A percentile compares a stretch with the other conserved stretches of the same genome.
phyloP scores from a whole-genome alignment of 2,113 vertebrate genomes.

The cattle (Bos taurus) region DNA sequence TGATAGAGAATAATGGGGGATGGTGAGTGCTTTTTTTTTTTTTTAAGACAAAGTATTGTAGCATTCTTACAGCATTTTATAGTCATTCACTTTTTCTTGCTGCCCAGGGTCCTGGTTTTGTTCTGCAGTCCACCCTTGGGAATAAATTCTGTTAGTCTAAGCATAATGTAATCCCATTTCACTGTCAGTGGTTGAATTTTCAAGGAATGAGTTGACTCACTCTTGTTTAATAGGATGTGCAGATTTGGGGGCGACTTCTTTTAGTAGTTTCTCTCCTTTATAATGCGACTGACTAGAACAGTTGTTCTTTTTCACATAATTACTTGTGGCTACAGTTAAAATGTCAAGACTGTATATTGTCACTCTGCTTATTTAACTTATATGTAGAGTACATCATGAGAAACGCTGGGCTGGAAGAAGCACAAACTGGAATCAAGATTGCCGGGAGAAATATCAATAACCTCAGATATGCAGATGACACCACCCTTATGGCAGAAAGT shows the following conservation, averaged over 20 bases:
- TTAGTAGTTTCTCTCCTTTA: background rate
- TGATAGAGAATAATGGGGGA: background rate
- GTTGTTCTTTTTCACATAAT: background rate
- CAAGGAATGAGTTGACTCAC: background rate
- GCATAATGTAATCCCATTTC: background rate
- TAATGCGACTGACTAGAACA: background rate
- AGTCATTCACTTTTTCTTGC: conserved; percentile 14
- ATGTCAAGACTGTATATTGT: too few species aligned
- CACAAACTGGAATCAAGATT: too few species aligned
- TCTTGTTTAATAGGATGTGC: background rate
- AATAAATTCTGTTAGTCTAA: conserved; percentile 3
- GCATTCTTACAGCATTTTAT: background rate
- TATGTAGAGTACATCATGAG: too few species aligned
- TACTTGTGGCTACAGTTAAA: background rate
- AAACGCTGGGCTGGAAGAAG: too few species aligned
- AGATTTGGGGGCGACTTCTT: background rate
- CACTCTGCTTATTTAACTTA: too few species aligned
- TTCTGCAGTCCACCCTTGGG: background rate
- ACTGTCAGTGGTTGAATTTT: background rate
- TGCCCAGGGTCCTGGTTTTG: background rate
- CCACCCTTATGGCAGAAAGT: too few species aligned
- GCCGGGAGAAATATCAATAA: too few species aligned
- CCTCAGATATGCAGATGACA: too few species aligned
- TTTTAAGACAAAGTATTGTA: background rate
- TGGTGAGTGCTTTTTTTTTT: background rate